Conservation (phyloP, 1,140 invertebrate species). For the Saccostrea glomerata region DNA sequence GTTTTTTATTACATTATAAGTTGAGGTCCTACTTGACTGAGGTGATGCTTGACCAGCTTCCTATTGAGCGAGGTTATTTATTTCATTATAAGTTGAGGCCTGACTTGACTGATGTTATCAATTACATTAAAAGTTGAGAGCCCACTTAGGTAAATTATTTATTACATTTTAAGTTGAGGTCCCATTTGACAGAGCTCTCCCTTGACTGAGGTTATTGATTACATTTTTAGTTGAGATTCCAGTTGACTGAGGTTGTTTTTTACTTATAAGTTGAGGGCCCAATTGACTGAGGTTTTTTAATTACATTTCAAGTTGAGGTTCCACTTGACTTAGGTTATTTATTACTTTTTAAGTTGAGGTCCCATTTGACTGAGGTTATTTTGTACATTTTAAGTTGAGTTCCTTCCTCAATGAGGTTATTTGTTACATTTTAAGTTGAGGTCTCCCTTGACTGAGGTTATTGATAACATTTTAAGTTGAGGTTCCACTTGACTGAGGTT, state of each 20-base stretch:
- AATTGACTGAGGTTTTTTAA: neutral
- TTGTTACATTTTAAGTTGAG: constrained; percentile 66
- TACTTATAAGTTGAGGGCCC: no score
- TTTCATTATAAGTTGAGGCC: neutral
- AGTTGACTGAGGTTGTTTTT: neutral
- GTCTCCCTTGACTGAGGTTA: constrained; percentile 76
- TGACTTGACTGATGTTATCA: neutral
- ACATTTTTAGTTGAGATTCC: no score
- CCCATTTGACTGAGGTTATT: neutral
- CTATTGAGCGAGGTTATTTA: neutral
- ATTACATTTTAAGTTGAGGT: no score
- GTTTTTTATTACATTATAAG: neutral
- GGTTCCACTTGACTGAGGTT: neutral
- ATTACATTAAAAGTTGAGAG: neutral
- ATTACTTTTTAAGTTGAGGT: neutral
- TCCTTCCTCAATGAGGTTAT: neutral
- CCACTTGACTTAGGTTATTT: neutral
- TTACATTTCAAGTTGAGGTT: neutral
- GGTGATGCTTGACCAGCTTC: neutral
- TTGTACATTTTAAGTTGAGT: neutral
- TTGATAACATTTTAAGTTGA: no score
- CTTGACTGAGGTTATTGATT: no score
- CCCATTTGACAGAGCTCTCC: neutral
- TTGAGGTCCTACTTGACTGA: neutral
- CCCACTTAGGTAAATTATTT: neutral